Conservation (phyloP, 2,113 vertebrate species). For the Poicephalus gulielmi region DNA sequence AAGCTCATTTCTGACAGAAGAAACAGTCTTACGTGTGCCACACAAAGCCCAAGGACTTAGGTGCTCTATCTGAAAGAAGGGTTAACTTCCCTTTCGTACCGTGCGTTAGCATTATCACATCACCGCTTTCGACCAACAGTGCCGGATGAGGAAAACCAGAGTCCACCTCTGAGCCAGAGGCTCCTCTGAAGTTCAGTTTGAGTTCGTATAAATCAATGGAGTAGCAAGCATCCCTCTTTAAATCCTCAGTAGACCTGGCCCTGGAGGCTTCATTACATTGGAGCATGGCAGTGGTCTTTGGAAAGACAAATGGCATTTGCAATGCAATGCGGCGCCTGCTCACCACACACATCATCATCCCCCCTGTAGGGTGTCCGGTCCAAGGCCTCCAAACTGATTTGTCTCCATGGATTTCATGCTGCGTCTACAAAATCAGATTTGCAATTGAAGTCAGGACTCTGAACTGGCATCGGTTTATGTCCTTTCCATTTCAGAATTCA, state of each 20-base stretch:
- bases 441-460: neutral
- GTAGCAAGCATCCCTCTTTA: neutral
- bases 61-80: neutral
- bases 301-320: neutral
- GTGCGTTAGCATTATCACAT: neutral
- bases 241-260: neutral
- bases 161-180: neutral
- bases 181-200: constrained; percentile 10
- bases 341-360: neutral
- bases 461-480: neutral
- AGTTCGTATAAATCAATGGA: neutral
- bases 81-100: neutral
- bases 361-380: neutral
- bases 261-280: neutral
- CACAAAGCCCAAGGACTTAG: neutral
- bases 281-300: neutral
- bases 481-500: neutral
- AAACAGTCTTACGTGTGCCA: neutral
- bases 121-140: neutral
- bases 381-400: constrained; percentile 22
- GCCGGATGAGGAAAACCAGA: neutral
- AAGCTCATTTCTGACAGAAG: neutral
- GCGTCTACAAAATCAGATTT: neutral
- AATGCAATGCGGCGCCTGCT: neutral
- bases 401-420: constrained; percentile 40